Base-by-base conservation (phyloP, 1,140 invertebrate genomes). In the Cephus cinctus region DNA sequence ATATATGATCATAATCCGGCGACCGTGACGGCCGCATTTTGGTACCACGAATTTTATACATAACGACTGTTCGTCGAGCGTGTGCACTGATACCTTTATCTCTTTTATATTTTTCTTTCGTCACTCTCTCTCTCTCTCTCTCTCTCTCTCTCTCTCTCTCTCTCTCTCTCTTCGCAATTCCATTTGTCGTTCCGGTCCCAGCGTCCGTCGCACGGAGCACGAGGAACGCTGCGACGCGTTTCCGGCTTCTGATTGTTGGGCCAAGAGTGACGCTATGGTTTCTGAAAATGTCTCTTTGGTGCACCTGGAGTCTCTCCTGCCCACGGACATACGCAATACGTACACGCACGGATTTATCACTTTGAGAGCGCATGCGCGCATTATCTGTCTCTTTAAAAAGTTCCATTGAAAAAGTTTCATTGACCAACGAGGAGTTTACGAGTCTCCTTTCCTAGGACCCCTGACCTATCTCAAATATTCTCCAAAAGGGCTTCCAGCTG, bases 1-100 rank as follows among this genome's bases (percentile, higher is more conserved):
- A 74, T 76, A 71, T 75, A 76, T 67, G 73, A 75, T 76, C 69
- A 73, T 73, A 69, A 75, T 69, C 58, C 65, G 59, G 62, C 62
- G 61, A 57, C 51, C 61, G 54, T 43, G 50, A 56, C 52, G 57
- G 63, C 59, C 68, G 63, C 61, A 51, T 61, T 65, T 63, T 65
- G 62, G 57, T 68, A 69, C 60, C 57, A 63, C 62, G 60, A 63
- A 61, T 61, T 59, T 65, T 52, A 47, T 18, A 47, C 34, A n/a
- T n/a, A 47, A 34, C 19, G 21, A 36, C 43, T 27, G 6, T n/a
- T 27, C 31, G 43, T 34, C 32, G 21, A 3, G 15, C 2, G 14
- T 35, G 4, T 23, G 12, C 27, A 27, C 16, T 25, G 15, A 40
- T 40, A 19, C 14, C 18, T 22, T 22, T 41, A 42, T 42, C 20